Evolutionary conservation across 2,797 vertebrate genomes (phyloP), one percentile per base, ranked within the genome.

Genomic region (Megalops cyprinoides): DNA sequence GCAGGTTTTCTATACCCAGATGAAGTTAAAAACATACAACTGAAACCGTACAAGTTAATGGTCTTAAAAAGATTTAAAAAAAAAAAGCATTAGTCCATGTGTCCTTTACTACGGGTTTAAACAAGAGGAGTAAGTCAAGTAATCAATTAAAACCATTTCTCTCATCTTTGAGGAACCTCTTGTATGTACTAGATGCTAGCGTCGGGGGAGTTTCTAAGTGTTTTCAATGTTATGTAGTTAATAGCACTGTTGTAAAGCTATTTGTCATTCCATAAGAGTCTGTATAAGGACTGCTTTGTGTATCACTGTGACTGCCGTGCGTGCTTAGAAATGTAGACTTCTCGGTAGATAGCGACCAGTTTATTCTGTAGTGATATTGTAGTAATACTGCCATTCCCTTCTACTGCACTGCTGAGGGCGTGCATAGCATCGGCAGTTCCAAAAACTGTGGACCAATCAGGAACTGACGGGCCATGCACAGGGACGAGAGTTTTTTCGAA

Each of bases 291-390:
- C 96, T 96, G 96, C 97, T 97, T 97, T 94, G 97, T 99, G 97
- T 98, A 97, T 97, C 98, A 98, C 98, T 99, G 98, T 99, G 97
- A 99, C 96, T 97, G 96, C 96, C 93, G 92, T 98, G 96, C 95
- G 97, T 97, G 96, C 96, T 96, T 99, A 98, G 97, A 97, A 94
- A 95, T 92, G 94, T 99, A 97, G 97, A 97, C 93, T 95, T 95
- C 96, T 96, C 95, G 95, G 94, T 98, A 97, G 94, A 94, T 96
- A 98, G 96, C 95, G 87, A 93, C 93, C 96, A 95, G 94, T 96
- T 96, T 95, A 96, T 95, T 97, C 95, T 80, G 92, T 99, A 97
- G 97, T 97, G 96, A 97, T 95, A 95, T 97, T 91, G 97, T 98
- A 93, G 92, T 91, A 88, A 94, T 94, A 95, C 95, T 94, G 95